phyloP scores from a whole-genome alignment of 2,888 invertebrate species.

The Hydrotaea cyrtoneurina region DNA sequence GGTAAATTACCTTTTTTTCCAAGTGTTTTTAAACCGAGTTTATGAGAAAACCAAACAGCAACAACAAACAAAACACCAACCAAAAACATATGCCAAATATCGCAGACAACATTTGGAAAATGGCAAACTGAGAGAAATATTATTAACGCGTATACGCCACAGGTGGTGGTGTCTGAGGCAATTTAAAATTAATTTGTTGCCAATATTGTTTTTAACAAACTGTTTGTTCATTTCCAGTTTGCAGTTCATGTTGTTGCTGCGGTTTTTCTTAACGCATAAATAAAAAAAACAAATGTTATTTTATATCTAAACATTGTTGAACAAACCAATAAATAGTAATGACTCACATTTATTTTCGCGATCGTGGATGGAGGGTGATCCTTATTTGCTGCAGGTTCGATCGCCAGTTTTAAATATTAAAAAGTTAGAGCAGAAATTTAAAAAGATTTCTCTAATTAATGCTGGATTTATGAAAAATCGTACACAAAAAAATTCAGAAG shows the following conservation, averaged over 20 bases:
- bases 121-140: conserved; percentile 18
- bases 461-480: no score
- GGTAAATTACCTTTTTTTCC: no score
- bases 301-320: conserved; percentile 10
- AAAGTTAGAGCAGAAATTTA: no score
- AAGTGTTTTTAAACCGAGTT: no score
- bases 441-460: no score
- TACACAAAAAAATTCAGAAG: no score
- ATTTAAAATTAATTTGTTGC: conserved; percentile 34
- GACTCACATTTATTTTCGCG: background rate
- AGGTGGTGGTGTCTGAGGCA: conserved; percentile 40
- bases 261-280: background rate
- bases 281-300: background rate
- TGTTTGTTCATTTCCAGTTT: background rate
- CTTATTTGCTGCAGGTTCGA: no score
- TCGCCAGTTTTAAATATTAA: no score
- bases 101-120: background rate
- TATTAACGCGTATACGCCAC: conserved; percentile 59
- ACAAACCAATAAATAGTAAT: conserved; percentile 13
- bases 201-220: background rate
- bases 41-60: background rate
- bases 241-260: background rate
- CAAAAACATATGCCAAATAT: background rate
- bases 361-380: no score
- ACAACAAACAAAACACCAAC: background rate